phyloP scores from a whole-genome alignment of 2,113 vertebrate species.

The Mus spicilegus region DNA sequence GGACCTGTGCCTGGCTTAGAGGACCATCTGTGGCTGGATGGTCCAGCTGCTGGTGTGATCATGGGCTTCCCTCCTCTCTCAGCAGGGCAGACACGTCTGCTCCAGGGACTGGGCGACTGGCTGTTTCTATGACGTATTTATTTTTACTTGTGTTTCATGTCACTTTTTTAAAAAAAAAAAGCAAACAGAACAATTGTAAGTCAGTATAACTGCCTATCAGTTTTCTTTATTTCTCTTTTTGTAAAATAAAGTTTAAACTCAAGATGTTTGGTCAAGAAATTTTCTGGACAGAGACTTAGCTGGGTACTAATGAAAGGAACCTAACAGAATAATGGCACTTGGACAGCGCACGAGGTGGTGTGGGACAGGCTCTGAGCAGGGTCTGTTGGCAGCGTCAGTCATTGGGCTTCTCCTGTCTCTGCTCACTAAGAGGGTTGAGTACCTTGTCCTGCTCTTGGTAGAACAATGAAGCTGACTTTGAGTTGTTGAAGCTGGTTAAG shows the following conservation, averaged over 20 bases:
- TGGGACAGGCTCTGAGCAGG: neutral
- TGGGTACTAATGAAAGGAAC: neutral
- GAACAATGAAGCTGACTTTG: neutral
- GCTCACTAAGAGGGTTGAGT: neutral
- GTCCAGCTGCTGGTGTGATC: slow-evolving; percentile 83
- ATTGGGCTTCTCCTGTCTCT: neutral
- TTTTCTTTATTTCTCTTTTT: slow-evolving; percentile 83
- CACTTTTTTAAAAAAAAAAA: slow-evolving; percentile 88
- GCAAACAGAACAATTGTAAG: slow-evolving; percentile 90
- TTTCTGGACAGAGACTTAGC: slow-evolving; percentile 32
- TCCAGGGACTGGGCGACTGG: slow-evolving; percentile 90
- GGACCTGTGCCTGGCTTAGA: slow-evolving; percentile 86
- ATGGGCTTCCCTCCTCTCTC: slow-evolving; percentile 90
- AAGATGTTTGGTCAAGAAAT: slow-evolving; percentile 67
- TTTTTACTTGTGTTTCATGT: slow-evolving; percentile 93
- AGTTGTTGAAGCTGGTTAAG: neutral
- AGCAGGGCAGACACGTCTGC: slow-evolving; percentile 76
- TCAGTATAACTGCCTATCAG: slow-evolving; percentile 89
- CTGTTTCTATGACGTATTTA: slow-evolving; percentile 93
- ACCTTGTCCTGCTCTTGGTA: neutral
- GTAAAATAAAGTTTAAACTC: slow-evolving; percentile 81
- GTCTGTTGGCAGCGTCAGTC: neutral
- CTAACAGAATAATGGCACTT: neutral
- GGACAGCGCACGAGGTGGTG: neutral
- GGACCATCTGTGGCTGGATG: slow-evolving; percentile 84